Evolutionary conservation across 2,888 invertebrate species (phyloP).

Genomic region (Drosophila merina): DNA sequence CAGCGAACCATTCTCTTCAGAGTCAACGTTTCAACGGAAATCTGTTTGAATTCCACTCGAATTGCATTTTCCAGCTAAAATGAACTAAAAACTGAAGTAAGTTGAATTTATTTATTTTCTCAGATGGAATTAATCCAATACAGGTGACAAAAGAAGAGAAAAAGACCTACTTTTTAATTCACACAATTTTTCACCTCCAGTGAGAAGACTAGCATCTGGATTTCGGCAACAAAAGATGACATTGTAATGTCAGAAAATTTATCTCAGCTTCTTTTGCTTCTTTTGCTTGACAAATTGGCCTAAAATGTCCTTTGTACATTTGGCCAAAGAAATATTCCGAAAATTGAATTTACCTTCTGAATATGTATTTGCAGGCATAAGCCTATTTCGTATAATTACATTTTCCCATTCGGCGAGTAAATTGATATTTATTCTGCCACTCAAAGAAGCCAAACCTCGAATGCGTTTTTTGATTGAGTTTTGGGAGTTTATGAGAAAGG

Average conservation of each 20-base stretch:
- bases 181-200: neutral
- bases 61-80: conserved; percentile 20
- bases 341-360: conserved; percentile 21
- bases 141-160: neutral
- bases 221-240: conserved; percentile 8
- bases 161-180: neutral
- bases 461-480: neutral
- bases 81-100: neutral
- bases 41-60: conserved; percentile 44
- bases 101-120: neutral
- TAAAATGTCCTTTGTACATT: neutral
- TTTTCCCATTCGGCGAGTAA: conserved; percentile 13
- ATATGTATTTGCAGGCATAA: conserved; percentile 8
- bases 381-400: conserved; percentile 34
- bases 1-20: conserved; percentile 51
- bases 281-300: neutral
- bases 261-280: neutral
- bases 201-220: conserved; percentile 2
- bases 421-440: conserved; percentile 11
- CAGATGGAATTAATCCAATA: neutral
- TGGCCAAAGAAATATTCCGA: conserved; percentile 1
- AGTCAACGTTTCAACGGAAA: conserved; percentile 36
- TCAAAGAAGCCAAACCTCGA: neutral
- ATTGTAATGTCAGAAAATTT: neutral
- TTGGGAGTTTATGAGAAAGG: neutral